Conservation (phyloP, 2,113 vertebrate species). For the Chloropsis hardwickii region DNA sequence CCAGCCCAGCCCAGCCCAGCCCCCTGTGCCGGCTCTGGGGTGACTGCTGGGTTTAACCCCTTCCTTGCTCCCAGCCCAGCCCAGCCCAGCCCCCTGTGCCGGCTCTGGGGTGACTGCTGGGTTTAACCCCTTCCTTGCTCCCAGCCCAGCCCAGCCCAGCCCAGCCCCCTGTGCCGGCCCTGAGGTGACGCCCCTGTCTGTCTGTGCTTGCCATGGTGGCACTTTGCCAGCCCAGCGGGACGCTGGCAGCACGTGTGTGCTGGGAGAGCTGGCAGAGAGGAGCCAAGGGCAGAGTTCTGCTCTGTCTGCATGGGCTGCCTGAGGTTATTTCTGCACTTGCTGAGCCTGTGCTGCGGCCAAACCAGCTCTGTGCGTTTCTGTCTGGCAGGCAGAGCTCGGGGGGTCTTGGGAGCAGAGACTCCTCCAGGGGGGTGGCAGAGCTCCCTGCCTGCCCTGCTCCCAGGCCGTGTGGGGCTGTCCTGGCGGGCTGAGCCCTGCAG, state of each 20-base stretch:
- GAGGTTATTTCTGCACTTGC: not conserved
- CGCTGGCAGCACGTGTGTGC: not conserved
- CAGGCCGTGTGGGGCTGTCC: not conserved
- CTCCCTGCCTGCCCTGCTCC: not conserved
- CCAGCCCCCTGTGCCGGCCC: not conserved
- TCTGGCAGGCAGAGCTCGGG: not conserved
- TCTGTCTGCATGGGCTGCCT: not conserved
- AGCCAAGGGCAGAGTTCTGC: not conserved
- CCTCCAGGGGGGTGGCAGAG: accelerated
- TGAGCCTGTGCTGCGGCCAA: not conserved
- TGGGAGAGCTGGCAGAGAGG: not conserved
- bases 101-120: no score
- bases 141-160: no score
- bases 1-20: no score
- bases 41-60: no score
- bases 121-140: no score
- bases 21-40: not conserved
- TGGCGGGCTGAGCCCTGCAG: not conserved
- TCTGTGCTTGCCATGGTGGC: not conserved
- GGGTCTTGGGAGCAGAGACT: not conserved
- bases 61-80: no score
- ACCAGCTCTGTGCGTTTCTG: accelerated
- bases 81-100: no score
- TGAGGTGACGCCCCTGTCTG: not conserved
- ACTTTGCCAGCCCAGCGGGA: not conserved